Percentiles rank a stretch among this genome's conserved stretches.
Conservation (phyloP, 1,140 invertebrate genomes). For the Homalodisca vitripennis region DNA sequence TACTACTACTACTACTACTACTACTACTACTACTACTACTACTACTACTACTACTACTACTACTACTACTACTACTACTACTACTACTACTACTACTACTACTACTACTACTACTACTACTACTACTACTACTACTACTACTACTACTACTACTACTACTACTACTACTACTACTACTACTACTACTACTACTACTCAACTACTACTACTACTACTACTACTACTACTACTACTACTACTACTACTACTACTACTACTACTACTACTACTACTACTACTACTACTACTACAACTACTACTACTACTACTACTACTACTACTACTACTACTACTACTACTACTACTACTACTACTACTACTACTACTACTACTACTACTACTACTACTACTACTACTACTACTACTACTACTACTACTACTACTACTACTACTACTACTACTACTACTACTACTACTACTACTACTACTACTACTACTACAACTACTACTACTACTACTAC, state of each 20-base stretch:
- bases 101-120: neutral
- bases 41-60: slow-evolving; percentile 20
- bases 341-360: slow-evolving; percentile 22
- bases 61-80: slow-evolving; percentile 25
- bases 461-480: neutral
- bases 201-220: neutral
- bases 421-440: neutral
- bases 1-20: slow-evolving; percentile 8
- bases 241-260: slow-evolving; percentile 9
- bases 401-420: slow-evolving; percentile 2
- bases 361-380: neutral
- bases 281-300: slow-evolving; percentile 25
- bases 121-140: slow-evolving; percentile 25
- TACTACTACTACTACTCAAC: neutral
- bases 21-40: slow-evolving; percentile 23
- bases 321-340: slow-evolving; percentile 25
- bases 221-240: slow-evolving; percentile 11
- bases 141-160: slow-evolving; percentile 14
- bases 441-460: slow-evolving; percentile 4
- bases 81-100: slow-evolving; percentile 15
- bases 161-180: slow-evolving; percentile 4
- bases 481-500: neutral
- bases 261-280: slow-evolving; percentile 12
- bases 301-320: slow-evolving; percentile 22
- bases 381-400: slow-evolving; percentile 13